phyloP scores from a whole-genome alignment of 1,140 invertebrate species.

The Musca vetustissima region DNA sequence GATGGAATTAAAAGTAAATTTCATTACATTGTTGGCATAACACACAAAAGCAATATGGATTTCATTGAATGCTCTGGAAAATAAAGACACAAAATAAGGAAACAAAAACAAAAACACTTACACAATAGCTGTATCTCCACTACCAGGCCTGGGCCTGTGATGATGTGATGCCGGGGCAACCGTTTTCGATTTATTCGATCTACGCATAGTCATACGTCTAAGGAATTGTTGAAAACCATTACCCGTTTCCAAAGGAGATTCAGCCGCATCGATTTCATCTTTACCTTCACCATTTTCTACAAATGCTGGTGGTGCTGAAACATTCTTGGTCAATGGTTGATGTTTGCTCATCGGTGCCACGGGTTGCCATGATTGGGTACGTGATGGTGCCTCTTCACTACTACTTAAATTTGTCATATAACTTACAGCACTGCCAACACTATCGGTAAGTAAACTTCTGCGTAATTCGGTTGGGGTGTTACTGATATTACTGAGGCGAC shows the following conservation, averaged over 20 bases:
- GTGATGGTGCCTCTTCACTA: neutral
- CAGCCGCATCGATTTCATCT: neutral
- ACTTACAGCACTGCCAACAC: conserved; percentile 29
- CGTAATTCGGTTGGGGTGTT: conserved; percentile 33
- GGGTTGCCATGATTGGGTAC: conserved; percentile 35
- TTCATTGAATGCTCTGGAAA: no score
- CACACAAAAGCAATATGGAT: neutral
- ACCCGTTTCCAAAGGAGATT: neutral
- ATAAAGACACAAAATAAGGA: no score
- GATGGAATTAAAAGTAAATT: no score
- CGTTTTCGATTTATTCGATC: conserved; percentile 39
- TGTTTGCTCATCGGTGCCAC: conserved; percentile 25
- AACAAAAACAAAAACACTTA: no score
- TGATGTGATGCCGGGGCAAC: conserved; percentile 20
- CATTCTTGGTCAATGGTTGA: conserved; percentile 43
- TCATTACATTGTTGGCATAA: no score
- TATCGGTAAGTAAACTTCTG: conserved; percentile 41
- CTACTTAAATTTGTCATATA: conserved; percentile 27
- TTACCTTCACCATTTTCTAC: neutral
- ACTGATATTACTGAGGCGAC: conserved; percentile 32
- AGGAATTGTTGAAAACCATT: conserved; percentile 53
- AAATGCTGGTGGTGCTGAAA: conserved; percentile 38
- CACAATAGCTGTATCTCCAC: neutral
- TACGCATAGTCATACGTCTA: conserved; percentile 51
- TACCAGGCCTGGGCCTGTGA: conserved; percentile 12